phyloP scores from a whole-genome alignment of 2,113 vertebrate species.

The Aegypius monachus region DNA sequence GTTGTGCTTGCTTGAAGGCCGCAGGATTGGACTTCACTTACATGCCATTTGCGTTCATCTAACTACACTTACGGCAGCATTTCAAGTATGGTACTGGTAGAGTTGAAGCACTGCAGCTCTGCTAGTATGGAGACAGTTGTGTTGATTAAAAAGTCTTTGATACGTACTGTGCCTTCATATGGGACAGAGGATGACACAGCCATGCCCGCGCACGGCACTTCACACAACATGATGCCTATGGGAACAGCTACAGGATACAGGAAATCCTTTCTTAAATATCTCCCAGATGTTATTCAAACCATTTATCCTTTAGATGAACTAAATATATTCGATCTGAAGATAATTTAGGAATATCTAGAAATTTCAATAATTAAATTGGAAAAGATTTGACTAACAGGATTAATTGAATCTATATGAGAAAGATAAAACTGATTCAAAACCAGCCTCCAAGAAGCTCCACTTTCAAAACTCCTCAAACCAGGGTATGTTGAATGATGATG shows the following conservation, averaged over 20 bases:
- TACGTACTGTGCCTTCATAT: neutral
- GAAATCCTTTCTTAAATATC: neutral
- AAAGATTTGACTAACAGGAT: neutral
- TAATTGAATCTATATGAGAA: neutral
- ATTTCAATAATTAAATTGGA: neutral
- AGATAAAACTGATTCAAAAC: neutral
- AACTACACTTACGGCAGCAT: neutral
- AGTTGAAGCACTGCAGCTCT: neutral
- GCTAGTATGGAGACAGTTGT: neutral
- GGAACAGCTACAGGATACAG: neutral
- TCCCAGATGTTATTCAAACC: neutral
- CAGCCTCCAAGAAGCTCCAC: neutral
- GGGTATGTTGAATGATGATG: neutral
- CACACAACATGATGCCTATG: neutral
- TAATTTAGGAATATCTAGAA: neutral
- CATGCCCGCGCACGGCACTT: fast-evolving
- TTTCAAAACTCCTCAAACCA: neutral
- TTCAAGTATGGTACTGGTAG: neutral
- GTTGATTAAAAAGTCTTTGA: neutral
- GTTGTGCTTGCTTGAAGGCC: neutral
- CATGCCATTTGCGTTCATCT: neutral
- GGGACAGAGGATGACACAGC: neutral
- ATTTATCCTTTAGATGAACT: neutral
- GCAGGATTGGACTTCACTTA: neutral
- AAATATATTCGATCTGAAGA: neutral